Evolutionary conservation across 2,113 vertebrate genomes (phyloP).

Genomic region (Rhipidura dahli): DNA sequence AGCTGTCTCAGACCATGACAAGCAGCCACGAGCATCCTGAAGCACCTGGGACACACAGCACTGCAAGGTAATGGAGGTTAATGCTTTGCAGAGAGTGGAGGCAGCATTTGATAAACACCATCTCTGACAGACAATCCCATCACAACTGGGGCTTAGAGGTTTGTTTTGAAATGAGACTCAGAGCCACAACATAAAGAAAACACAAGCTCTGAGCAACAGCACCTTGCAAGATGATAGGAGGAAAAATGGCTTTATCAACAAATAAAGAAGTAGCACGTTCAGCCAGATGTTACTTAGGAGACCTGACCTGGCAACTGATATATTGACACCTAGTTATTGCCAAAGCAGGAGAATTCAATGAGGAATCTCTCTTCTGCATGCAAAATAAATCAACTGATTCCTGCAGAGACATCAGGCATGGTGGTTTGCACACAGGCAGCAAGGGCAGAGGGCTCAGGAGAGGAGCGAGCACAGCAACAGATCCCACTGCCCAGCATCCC

Average conservation of each 20-base stretch:
- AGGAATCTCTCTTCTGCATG: not conserved
- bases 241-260: slow-evolving; percentile 24
- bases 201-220: not conserved
- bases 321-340: not conserved
- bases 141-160: not conserved
- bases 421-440: not conserved
- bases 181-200: not conserved
- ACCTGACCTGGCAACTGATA: not conserved
- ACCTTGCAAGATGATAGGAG: not conserved
- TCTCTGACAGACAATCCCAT: not conserved
- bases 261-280: not conserved
- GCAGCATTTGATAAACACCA: not conserved
- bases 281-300: slow-evolving; percentile 14
- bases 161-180: not conserved
- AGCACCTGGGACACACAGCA: not conserved
- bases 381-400: not conserved
- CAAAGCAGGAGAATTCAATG: not conserved
- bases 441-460: not conserved
- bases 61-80: not conserved
- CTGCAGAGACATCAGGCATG: not conserved
- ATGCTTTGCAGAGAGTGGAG: not conserved
- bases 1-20: not conserved
- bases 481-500: not conserved
- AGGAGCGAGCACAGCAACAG: not conserved
- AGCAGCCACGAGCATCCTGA: not conserved